A percentile compares a stretch with the other conserved stretches of the same genome.
phyloP scores from a whole-genome alignment of 2,797 vertebrate genomes.

The Salmo trutta region DNA sequence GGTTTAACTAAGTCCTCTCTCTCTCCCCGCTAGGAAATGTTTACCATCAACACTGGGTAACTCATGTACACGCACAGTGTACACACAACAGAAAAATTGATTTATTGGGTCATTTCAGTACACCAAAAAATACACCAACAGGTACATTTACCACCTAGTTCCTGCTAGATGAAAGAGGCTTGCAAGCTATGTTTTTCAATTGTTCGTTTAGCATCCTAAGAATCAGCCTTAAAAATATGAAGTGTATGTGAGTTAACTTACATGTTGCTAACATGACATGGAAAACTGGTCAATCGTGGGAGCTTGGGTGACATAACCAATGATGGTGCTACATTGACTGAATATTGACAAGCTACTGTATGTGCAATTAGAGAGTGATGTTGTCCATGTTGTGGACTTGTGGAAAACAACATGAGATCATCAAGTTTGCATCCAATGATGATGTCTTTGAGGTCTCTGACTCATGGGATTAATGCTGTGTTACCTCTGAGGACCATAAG shows the following conservation, averaged over 20 bases:
- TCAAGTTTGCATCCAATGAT: not conserved
- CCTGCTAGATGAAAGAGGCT: no score
- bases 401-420: not conserved
- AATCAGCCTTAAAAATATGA: no score
- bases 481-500: not conserved
- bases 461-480: not conserved
- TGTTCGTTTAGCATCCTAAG: no score
- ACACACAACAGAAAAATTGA: conserved; percentile 1
- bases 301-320: no score
- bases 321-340: no score
- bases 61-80: not conserved
- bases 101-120: not conserved
- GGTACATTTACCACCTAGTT: not conserved
- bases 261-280: no score
- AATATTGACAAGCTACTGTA: not conserved
- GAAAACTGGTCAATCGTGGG: no score
- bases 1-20: not conserved
- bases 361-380: not conserved
- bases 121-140: not conserved
- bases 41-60: not conserved
- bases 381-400: no score
- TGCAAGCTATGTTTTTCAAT: no score
- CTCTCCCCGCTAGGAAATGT: not conserved
- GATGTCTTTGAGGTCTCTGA: not conserved
- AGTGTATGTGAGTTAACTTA: no score